Evolutionary conservation across 2,797 vertebrate genomes (phyloP).

Genomic region (Philypnodon macrostomus): DNA sequence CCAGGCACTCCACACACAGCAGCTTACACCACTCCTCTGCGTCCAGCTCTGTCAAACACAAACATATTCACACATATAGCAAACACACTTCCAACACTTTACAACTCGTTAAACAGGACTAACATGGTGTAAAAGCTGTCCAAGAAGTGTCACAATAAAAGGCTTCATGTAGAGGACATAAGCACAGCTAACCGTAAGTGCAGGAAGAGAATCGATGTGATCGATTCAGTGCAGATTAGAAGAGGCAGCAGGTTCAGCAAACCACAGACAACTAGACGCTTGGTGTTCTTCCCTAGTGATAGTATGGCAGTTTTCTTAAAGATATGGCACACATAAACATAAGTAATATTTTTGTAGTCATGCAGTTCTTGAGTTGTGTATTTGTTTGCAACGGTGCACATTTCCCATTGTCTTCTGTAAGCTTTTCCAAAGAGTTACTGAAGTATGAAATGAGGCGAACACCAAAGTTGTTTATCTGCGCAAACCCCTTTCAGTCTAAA

Average conservation of each 20-base stretch:
- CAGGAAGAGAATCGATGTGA: conserved; percentile 43
- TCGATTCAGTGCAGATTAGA: conserved; percentile 60
- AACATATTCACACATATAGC: conserved; percentile 13
- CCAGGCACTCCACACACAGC: conserved; percentile 94
- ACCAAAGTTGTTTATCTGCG: conserved; percentile 60
- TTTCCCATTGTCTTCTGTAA: conserved; percentile 56
- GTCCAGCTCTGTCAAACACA: conserved; percentile 84
- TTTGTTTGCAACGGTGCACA: conserved; percentile 43
- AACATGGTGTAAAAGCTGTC: conserved; percentile 11
- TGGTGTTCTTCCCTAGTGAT: conserved; percentile 11
- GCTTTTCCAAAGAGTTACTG: conserved; percentile 51
- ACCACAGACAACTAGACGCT: conserved; percentile 31
- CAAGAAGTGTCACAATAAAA: conserved; percentile 31
- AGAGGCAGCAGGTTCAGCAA: conserved; percentile 42
- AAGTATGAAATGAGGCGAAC: conserved; percentile 66
- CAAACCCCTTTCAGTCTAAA: conserved; percentile 35
- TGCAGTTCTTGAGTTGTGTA: neutral
- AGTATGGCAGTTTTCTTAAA: no score
- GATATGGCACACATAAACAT: no score
- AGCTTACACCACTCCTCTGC: conserved; percentile 99
- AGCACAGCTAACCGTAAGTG: conserved; percentile 33
- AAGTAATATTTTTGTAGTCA: neutral
- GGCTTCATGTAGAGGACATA: conserved; percentile 26
- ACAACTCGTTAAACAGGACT: neutral
- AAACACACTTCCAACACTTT: conserved; percentile 18